These are phyloP conservation scores for Rotaria socialis DNA, from an alignment of 2,888 invertebrate genomes.

Conservation along the genomic window DNA sequence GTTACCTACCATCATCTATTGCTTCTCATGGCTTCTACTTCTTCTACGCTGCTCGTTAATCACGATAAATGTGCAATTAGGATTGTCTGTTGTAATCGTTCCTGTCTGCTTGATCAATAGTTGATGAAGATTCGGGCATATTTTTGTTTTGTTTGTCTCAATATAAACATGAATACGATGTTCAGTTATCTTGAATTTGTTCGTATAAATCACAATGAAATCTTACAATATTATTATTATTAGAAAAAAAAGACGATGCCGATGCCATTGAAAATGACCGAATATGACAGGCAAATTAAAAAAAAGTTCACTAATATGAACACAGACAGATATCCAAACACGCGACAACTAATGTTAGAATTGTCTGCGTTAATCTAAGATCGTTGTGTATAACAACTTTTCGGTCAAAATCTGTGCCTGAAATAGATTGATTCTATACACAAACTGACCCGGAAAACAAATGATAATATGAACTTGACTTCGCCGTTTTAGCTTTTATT, in stretches of 20 bases:
- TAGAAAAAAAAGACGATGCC: not conserved
- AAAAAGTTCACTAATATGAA: not conserved
- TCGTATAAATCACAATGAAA: not conserved
- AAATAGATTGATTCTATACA: not conserved
- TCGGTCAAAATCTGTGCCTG: not conserved
- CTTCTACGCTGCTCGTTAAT: not conserved
- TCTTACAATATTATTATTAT: not conserved
- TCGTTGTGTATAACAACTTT: not conserved
- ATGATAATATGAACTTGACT: not conserved
- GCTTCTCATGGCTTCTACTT: not conserved
- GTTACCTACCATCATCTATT: not conserved
- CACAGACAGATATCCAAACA: not conserved
- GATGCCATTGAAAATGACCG: not conserved
- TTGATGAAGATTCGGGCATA: not conserved
- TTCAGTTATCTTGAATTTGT: not conserved
- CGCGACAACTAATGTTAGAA: not conserved
- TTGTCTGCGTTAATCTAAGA: not conserved
- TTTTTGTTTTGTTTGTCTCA: not conserved
- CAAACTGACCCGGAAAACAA: not conserved
- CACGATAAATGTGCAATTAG: constrained; percentile 18
- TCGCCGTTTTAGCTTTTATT: not conserved
- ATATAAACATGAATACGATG: not conserved
- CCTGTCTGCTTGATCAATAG: not conserved
- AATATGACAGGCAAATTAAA: not conserved
- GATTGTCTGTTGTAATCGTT: not conserved